These are phyloP conservation scores for Augochlorella aurata DNA, from an alignment of 2,888 invertebrate genomes.

Conservation along the genomic window DNA sequence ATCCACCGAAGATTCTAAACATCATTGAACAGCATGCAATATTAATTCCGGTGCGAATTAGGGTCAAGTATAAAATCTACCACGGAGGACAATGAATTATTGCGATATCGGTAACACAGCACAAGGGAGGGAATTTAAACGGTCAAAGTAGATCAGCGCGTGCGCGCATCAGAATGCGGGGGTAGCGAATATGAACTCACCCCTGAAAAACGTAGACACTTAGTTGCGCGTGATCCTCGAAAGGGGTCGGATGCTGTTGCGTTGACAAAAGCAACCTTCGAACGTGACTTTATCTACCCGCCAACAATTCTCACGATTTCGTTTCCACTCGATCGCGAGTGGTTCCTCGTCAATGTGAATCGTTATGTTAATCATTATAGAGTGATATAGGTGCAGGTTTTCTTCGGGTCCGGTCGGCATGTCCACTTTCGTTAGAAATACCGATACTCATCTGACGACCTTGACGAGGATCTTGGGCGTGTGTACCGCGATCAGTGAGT, in stretches of 20 bases:
- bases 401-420: constrained; percentile 64
- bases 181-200: constrained; percentile 59
- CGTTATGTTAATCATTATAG: constrained; percentile 40
- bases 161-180: constrained; percentile 66
- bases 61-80: too few relatives aligned
- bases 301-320: neutral
- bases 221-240: constrained; percentile 69
- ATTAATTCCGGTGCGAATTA: too few relatives aligned
- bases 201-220: constrained; percentile 49
- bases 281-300: neutral
- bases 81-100: too few relatives aligned
- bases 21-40: too few relatives aligned
- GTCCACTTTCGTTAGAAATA: constrained; percentile 65
- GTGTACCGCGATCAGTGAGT: constrained; percentile 73
- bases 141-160: constrained; percentile 59
- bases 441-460: constrained; percentile 64
- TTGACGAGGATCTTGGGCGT: constrained; percentile 73
- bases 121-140: constrained; percentile 1
- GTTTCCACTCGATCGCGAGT: neutral
- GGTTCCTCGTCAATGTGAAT: neutral
- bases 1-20: too few relatives aligned
- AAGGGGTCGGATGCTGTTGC: constrained; percentile 30
- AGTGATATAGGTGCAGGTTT: constrained; percentile 69
- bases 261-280: neutral
- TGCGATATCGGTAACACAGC: too few relatives aligned